Percentiles rank a stretch among this genome's conserved stretches.
Evolutionary conservation across 1,140 invertebrate species (phyloP).

Genomic region (Magallana angulata): DNA sequence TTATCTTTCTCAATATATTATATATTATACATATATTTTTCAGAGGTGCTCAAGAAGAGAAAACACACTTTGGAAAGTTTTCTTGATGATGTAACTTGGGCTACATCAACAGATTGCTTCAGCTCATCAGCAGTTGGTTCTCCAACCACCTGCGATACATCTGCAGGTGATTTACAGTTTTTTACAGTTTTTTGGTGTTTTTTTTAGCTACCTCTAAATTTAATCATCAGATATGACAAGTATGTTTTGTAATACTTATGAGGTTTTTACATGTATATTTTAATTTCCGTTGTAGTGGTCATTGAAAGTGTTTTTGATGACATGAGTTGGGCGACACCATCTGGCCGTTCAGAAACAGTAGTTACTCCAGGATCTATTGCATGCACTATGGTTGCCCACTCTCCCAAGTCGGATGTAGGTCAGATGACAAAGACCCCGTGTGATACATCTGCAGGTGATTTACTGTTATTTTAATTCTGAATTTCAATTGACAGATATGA

Average conservation of each 20-base stretch:
- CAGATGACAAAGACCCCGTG: no score
- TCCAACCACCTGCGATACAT: not conserved
- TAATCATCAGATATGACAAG: not conserved
- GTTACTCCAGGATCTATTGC: not conserved
- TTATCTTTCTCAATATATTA: not conserved
- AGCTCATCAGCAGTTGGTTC: not conserved
- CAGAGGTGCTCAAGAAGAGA: slow-evolving; percentile 3
- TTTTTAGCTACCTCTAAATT: not conserved
- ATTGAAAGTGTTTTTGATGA: not conserved
- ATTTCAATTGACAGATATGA: no score
- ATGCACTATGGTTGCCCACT: not conserved
- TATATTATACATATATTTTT: not conserved
- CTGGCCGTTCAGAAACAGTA: not conserved
- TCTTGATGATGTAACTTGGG: not conserved
- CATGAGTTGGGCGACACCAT: not conserved
- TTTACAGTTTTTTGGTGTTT: not conserved
- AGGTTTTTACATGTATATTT: slow-evolving; percentile 19
- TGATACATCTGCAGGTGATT: no score
- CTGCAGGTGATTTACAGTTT: not conserved
- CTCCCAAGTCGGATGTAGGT: not conserved
- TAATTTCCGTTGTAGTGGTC: not conserved
- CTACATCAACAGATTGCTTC: not conserved
- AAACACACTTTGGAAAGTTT: not conserved
- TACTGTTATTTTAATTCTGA: no score
- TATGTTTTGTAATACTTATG: not conserved